Percentiles rank a stretch among this genome's conserved stretches.
These are phyloP conservation scores for Mirounga angustirostris DNA, from an alignment of 2,113 vertebrate species.

Conservation along the genomic window DNA sequence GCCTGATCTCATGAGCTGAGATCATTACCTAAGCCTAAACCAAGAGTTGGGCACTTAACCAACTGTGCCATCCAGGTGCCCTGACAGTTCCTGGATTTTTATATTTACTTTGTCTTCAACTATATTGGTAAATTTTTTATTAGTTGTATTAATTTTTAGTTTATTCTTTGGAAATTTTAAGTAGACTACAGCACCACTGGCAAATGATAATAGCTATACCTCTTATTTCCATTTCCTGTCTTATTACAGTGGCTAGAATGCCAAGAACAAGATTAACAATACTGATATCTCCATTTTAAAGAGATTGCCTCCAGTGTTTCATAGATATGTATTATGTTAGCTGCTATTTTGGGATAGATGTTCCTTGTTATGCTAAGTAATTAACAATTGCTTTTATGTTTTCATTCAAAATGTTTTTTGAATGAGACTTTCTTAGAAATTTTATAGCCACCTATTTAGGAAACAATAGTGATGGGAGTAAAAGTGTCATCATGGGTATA, in stretches of 20 bases:
- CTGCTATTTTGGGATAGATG: background rate
- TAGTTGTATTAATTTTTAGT: constrained; percentile 1
- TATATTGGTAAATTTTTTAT: background rate
- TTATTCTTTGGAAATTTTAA: background rate
- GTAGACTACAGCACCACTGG: background rate
- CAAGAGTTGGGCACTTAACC: background rate
- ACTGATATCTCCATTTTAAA: background rate
- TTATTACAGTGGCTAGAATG: background rate
- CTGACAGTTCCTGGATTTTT: background rate
- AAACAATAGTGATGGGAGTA: background rate
- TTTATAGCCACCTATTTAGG: background rate
- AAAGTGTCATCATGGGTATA: background rate
- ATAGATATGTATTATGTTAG: background rate
- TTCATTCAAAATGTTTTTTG: background rate
- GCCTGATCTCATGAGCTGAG: background rate
- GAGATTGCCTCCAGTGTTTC: background rate
- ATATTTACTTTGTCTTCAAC: constrained; percentile 17
- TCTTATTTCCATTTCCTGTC: constrained; percentile 32
- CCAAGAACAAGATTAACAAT: background rate
- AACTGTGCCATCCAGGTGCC: background rate
- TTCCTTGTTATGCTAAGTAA: background rate
- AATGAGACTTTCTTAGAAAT: constrained; percentile 33
- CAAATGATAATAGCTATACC: background rate
- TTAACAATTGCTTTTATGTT: background rate
- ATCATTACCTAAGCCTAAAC: background rate